Evolutionary conservation across 2,797 vertebrate genomes (phyloP), one percentile per base, ranked within the genome.

Genomic region (Simalia tracyae): DNA sequence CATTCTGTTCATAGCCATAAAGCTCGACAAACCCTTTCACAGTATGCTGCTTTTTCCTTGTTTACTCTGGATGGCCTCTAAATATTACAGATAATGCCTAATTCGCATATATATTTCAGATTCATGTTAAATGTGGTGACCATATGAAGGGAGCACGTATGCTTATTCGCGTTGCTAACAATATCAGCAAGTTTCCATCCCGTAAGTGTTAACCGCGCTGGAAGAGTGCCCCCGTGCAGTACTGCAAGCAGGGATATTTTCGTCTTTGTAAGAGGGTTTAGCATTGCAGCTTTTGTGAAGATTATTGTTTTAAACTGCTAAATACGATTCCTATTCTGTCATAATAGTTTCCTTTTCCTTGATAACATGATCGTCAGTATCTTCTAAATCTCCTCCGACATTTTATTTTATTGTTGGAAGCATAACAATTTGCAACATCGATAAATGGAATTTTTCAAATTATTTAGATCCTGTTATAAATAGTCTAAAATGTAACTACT

Each of bases 101-200:
- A 72, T 22, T 90, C 57, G 5, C 24, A 26, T 87, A 81, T 94
- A 31, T 93, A 0, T 95, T 98, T 90, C 96, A 99, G 99, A 97
- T 98, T 90, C 98, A 99, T 0, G 98, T 99, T 50, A 99, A 98
- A 96, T 98, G 97, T 84, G 98, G 98, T 19, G 98, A 99, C 93
- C 99, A 99, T 89, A 96, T 99, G 87, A 99, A 99, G 95, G 99
- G 98, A 84, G 99, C 99, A 0, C 98, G 98, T 8, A 98, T 99
- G 99, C 98, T 99, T 0, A 99, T 99, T 64, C 98, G 99, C 0
- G 99, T 99, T 36, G 98, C 99, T 96, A 99, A 99, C 98, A 99
- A 99, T 94, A 99, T 99, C 96, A 99, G 99, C 99, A 99, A 98
- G 95, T 99, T 99, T 92, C 98, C 99, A 0, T 98, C 98, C 19